phyloP scores from a whole-genome alignment of 2,113 vertebrate species.

The Dipodomys merriami region DNA sequence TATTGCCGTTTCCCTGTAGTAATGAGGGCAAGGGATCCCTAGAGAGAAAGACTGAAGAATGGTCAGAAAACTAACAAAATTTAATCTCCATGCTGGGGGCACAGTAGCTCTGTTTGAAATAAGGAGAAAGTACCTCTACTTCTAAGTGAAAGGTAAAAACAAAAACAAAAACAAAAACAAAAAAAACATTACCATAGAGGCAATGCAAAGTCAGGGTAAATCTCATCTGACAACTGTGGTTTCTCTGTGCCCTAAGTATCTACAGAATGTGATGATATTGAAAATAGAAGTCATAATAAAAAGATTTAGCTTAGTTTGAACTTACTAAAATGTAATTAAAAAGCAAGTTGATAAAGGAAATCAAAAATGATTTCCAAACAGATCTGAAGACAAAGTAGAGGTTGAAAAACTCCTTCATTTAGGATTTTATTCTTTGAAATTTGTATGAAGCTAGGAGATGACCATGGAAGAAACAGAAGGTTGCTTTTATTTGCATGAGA shows the following conservation, averaged over 20 bases:
- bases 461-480: neutral
- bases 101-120: neutral
- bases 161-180: neutral
- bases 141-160: neutral
- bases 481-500: neutral
- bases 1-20: neutral
- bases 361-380: neutral
- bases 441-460: neutral
- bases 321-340: neutral
- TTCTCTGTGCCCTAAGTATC: neutral
- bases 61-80: neutral
- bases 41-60: neutral
- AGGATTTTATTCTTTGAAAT: neutral
- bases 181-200: neutral
- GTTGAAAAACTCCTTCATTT: neutral
- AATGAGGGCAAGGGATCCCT: neutral
- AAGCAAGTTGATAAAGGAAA: neutral
- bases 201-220: neutral
- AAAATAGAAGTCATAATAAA: constrained; percentile 40
- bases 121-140: neutral
- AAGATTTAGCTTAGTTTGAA: neutral
- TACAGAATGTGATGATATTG: neutral
- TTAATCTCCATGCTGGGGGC: no score
- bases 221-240: neutral
- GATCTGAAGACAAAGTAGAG: neutral